Evolutionary conservation across 2,797 vertebrate species (phyloP).

Genomic region (Gastrophryne carolinensis): DNA sequence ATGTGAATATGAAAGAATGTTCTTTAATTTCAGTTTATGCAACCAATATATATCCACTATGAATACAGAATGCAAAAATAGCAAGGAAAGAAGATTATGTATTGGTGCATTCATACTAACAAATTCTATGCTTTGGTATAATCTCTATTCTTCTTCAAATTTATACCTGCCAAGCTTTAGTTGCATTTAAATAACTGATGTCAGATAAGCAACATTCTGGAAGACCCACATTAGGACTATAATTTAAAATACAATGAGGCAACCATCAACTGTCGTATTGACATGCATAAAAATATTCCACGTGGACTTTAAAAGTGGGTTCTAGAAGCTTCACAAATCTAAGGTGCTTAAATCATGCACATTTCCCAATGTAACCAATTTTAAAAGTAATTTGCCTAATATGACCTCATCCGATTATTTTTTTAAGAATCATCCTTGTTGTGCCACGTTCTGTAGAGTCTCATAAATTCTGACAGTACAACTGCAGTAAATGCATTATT

Average conservation of each 20-base stretch:
- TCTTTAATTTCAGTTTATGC: conserved; percentile 19
- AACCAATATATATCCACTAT: no score
- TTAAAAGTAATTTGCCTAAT: conserved; percentile 68
- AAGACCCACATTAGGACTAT: conserved; percentile 75
- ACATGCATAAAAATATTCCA: conserved; percentile 72
- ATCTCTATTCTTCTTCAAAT: conserved; percentile 77
- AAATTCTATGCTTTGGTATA: conserved; percentile 64
- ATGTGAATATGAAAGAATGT: neutral
- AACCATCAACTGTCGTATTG: conserved; percentile 71
- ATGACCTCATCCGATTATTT: conserved; percentile 64
- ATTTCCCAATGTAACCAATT: conserved; percentile 60
- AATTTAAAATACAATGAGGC: conserved; percentile 80
- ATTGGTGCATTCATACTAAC: conserved; percentile 64
- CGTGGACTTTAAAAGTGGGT: conserved; percentile 73
- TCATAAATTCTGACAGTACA: conserved; percentile 61
- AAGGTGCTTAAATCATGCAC: conserved; percentile 61
- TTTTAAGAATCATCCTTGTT: conserved; percentile 59
- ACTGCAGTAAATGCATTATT: conserved; percentile 70
- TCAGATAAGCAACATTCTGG: conserved; percentile 69
- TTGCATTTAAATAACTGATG: conserved; percentile 77
- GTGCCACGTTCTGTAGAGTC: conserved; percentile 66
- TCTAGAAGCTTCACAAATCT: conserved; percentile 71
- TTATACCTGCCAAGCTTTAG: conserved; percentile 77
- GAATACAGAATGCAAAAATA: neutral
- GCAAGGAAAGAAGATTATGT: conserved; percentile 43